Evolutionary conservation across 2,888 invertebrate species (phyloP).

Genomic region (Hylaea fasciaria): DNA sequence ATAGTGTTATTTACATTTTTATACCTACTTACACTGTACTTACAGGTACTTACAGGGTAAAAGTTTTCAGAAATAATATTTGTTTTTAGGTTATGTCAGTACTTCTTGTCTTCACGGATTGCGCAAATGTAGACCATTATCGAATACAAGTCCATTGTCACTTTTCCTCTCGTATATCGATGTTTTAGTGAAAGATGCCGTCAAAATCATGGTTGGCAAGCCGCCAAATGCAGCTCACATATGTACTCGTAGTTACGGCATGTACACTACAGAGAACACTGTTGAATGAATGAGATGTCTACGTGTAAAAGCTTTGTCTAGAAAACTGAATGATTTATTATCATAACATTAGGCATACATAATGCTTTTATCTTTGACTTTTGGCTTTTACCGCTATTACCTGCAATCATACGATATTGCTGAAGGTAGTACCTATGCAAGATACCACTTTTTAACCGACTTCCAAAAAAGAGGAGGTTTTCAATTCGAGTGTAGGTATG

Average conservation of each 20-base stretch:
- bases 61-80: neutral
- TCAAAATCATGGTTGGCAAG: conserved; percentile 59
- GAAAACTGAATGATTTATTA: conserved; percentile 15
- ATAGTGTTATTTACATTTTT: no score
- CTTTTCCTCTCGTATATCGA: conserved; percentile 50
- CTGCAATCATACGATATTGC: no score
- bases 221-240: conserved; percentile 61
- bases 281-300: conserved; percentile 37
- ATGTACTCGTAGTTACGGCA: conserved; percentile 17
- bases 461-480: no score
- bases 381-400: no score
- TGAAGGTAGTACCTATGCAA: no score
- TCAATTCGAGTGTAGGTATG: no score
- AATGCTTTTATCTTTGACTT: no score
- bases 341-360: conserved; percentile 1
- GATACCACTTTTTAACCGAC: no score
- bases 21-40: no score
- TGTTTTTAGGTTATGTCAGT: conserved; percentile 7
- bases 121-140: conserved; percentile 39
- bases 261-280: conserved; percentile 32
- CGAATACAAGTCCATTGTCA: conserved; percentile 57
- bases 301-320: conserved; percentile 16
- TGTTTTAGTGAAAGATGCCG: conserved; percentile 58
- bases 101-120: conserved; percentile 2
- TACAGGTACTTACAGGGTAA: no score